Base-by-base conservation (phyloP, 1,140 invertebrate genomes). In the Ips typographus region DNA sequence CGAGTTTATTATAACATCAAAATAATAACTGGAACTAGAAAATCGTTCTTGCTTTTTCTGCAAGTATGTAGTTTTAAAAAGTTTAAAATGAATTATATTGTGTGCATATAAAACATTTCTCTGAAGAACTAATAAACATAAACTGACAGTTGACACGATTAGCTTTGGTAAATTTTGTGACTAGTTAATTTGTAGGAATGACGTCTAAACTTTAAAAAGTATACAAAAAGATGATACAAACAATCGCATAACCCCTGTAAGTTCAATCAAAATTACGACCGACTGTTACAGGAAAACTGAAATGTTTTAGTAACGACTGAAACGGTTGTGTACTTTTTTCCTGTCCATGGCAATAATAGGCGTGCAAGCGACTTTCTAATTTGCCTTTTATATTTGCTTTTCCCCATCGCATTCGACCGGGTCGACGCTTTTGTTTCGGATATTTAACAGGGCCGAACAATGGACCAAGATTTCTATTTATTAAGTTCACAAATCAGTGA, bases 291-390 rank as follows among this genome's bases (percentile, higher is more conserved):
- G 59, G 66, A 62, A 62, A 68, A 68, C 66, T 68, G 65, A 61
- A 68, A 68, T 62, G 66, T 68, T 68, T 61, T 62, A 68, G 66
- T 68, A 68, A 68, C 62, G 52, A 53, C 66, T 62, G 59, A 68
- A 68, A 68, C 59, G 66, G 66, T 68, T 68, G 43, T 68, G 59
- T 68, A 68, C 58, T 62, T 68, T 68, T 67, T 68, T 68, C 66
- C 66, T 68, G 66, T 68, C 51, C 47, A 52, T 62, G 47, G 61
- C 49, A 40, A 59, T 68, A 68, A 68, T 62, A 68, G 66, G 66
- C 66, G 66, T 62, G 66, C 59, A 52, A 62, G 66, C 40, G 51
- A 68, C 66, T 68, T 68, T 68, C 66, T 68, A 68, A 68, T 68
- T 62, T 56, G 59, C 66, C 49, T 68, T 61, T 66, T 66, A 66